Evolutionary conservation across 2,113 vertebrate genomes (phyloP), one percentile per base, ranked within the genome.

Genomic region (Hirundichthys speculiger): DNA sequence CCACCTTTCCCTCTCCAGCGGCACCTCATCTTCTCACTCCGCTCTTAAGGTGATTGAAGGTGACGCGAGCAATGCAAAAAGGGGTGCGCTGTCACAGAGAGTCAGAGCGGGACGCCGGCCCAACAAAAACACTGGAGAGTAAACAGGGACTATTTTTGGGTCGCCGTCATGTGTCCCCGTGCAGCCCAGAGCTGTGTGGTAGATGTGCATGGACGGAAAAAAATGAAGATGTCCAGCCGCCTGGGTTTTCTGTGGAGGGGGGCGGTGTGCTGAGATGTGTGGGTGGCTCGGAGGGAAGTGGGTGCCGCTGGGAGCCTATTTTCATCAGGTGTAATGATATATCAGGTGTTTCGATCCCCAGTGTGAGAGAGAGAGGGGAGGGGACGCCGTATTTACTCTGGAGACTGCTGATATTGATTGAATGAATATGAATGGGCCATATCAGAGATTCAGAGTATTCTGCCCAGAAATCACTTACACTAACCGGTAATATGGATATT

Each of bases 81-180:
- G 69, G n/a, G 46, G 60, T 60, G 75, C 64, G 75, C 57, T 57
- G 52, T 68, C 78, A 73, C 54, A 30, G 19, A 39, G 62, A 82
- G 74, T 86, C 81, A 74, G 49, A 75, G 79, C 79, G 76, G 84
- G 78, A 82, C 69, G 74, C 40, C 54, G 61, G 61, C 58, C 71
- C 73, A 70, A 73, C 70, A 34, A 69, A 65, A 82, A 61, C 70
- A 73, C 72, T 74, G 42, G 54, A 77, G 63, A 52, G 50, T 75
- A 86, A 84, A 86, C 79, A 78, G 21, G 50, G 53, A 70, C 76
- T 89, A 86, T 86, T 91, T 86, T 77, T 81, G 87, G 83, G 69
- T 59, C 20, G 66, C 49, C 64, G 76, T 71, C 1, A 40, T 47
- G 52, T 64, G 70, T 67, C 68, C 83, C 86, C 64, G 76, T 81